A percentile compares a stretch with the other conserved stretches of the same genome.
Conservation (phyloP, 2,888 invertebrate genomes). For the Conomelus anceps region DNA sequence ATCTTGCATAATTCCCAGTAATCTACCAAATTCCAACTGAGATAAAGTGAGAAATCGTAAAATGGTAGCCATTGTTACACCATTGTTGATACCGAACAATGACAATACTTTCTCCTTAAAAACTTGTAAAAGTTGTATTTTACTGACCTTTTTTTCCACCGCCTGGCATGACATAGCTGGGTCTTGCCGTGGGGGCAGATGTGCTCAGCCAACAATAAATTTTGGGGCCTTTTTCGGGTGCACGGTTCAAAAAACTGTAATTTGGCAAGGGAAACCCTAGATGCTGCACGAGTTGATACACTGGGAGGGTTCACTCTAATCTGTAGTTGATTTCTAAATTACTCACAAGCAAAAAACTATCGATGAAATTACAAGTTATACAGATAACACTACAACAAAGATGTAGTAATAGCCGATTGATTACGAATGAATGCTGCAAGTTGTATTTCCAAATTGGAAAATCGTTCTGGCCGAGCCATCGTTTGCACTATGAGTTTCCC, state of each 20-base stretch:
- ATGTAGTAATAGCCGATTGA: not conserved
- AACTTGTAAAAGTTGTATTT: not conserved
- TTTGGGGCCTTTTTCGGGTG: conserved; percentile 29
- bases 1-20: too few relatives aligned
- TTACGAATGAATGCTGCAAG: not conserved
- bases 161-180: conserved; percentile 39
- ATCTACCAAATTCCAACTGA: too few relatives aligned
- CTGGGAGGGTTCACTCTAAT: not conserved
- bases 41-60: too few relatives aligned
- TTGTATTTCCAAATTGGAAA: not conserved
- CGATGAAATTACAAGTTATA: not conserved
- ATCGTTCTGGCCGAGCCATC: not conserved
- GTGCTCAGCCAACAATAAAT: conserved; percentile 40
- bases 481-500: not conserved
- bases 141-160: conserved; percentile 38
- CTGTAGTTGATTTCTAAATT: not conserved
- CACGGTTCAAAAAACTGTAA: not conserved
- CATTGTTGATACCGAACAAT: not conserved
- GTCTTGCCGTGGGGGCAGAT: conserved; percentile 39
- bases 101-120: not conserved
- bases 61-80: not conserved
- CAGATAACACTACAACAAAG: not conserved
- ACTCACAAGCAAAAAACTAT: not conserved
- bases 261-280: not conserved
- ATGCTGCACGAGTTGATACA: not conserved